Evolutionary conservation across 2,888 invertebrate species (phyloP), one percentile per base, ranked within the genome.

Genomic region (Lucinisca nassula): DNA sequence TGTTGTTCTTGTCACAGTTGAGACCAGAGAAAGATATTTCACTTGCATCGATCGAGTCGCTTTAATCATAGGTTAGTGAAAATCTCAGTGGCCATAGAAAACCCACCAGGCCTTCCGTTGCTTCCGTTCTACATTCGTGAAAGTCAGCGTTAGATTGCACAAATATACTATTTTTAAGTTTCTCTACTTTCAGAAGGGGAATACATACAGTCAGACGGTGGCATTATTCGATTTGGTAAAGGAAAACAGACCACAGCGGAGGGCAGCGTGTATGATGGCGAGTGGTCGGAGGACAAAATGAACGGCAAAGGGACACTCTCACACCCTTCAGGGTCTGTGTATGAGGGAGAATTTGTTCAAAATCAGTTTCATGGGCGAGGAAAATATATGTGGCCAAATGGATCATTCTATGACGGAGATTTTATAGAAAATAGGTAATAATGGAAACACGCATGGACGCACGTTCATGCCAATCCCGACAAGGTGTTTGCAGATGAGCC

Each of bases 351-450:
- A 12, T 96, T 96, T 91, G 91, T 93, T 21, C 93, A 95, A 83
- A 96, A 96, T 84, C 93, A 95, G 87, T 96, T 96, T 88, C 94
- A 96, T 83, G 96, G 96, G 12, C 78, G 75, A 30, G 96, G 96
- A 40, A 92, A 92, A 85, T 96, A 96, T 82, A 93, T 91, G 1
- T 96, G 95, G 95, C 95, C 96, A n/a, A 95, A 96, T 90, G 94
- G 95, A 8, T 95, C 95, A 6, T 94, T 84, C 51, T 96, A 95
- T 87, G 91, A 94, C 37, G 96, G 96, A 49, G 92, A 94, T 35
- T 96, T 96, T 92, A 89, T 91, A 4, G 95, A 96, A 89, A 96
- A 96, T 88, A 95, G 92, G 96, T 96, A 88, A 87, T 77, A 10
- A 27, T 10, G 49, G 4, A 61, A 61, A 30, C 61, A 40, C 8